Evolutionary conservation across 2,888 invertebrate species (phyloP).

Genomic region (Orthosia cruda): DNA sequence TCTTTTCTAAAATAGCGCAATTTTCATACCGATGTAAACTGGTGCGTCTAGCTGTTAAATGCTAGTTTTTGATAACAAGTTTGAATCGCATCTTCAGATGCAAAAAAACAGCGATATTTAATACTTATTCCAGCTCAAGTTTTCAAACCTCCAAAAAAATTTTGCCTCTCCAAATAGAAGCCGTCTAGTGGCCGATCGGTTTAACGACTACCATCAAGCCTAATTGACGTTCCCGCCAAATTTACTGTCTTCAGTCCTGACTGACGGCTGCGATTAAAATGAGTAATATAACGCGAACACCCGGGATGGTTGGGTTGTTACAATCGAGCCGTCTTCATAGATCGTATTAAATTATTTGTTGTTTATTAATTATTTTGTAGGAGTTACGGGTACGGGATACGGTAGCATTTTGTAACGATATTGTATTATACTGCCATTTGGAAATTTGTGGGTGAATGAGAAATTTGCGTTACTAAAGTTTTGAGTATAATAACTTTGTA

Average conservation of each 20-base stretch:
- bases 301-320: conserved; percentile 34
- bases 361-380: conserved; percentile 12
- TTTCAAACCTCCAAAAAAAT: conserved; percentile 22
- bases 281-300: conserved; percentile 40
- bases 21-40: neutral
- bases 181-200: conserved; percentile 50
- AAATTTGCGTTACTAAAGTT: too few relatives aligned
- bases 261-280: conserved; percentile 60
- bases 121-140: conserved; percentile 2
- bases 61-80: too few relatives aligned
- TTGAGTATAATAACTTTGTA: too few relatives aligned
- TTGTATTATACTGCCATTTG: neutral
- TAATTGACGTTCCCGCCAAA: conserved; percentile 63
- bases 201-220: conserved; percentile 55
- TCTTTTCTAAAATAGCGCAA: too few relatives aligned
- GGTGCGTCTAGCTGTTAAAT: too few relatives aligned
- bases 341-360: conserved; percentile 46
- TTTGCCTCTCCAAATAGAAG: conserved; percentile 13
- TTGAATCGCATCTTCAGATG: neutral
- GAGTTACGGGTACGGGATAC: neutral
- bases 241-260: conserved; percentile 54
- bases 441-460: too few relatives aligned
- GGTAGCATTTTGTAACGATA: neutral
- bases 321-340: conserved; percentile 46
- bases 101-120: neutral